phyloP scores from a whole-genome alignment of 2,888 invertebrate species.

The Lissonota sp. region DNA sequence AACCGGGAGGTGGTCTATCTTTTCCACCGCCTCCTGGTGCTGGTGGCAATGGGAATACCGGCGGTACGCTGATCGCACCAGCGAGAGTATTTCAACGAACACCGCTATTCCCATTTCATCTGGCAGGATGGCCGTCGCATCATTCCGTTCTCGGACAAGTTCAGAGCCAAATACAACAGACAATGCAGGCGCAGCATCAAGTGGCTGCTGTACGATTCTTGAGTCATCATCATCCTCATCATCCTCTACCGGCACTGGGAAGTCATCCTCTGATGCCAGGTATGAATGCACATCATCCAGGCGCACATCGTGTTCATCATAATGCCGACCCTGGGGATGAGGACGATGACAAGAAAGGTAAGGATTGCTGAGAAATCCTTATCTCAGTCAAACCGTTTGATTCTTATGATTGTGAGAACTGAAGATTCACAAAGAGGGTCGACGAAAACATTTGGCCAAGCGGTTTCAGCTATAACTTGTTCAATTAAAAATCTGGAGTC shows the following conservation, averaged over 20 bases:
- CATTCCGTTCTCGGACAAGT: conserved; percentile 82
- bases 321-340: conserved; percentile 77
- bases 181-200: conserved; percentile 81
- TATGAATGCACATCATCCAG: conserved; percentile 78
- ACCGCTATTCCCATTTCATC: conserved; percentile 82
- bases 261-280: conserved; percentile 80
- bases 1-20: conserved; percentile 83
- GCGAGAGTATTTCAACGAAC: conserved; percentile 81
- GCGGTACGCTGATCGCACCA: conserved; percentile 78
- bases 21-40: conserved; percentile 83
- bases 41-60: conserved; percentile 76
- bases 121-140: conserved; percentile 82
- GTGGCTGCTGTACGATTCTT: conserved; percentile 79
- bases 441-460: too few species aligned
- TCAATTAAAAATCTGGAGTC: too few species aligned
- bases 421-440: too few species aligned
- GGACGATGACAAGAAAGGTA: conserved; percentile 83
- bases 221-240: conserved; percentile 82
- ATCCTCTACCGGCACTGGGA: conserved; percentile 79
- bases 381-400: too few species aligned
- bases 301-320: conserved; percentile 79
- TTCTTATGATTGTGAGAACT: too few species aligned
- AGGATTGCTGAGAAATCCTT: conserved; percentile 33
- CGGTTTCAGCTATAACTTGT: too few species aligned
- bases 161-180: conserved; percentile 81